Percentiles rank a stretch among this genome's conserved stretches.
These are phyloP conservation scores for Hypercompe scribonia DNA, from an alignment of 2,888 invertebrate genomes.

Conservation along the genomic window DNA sequence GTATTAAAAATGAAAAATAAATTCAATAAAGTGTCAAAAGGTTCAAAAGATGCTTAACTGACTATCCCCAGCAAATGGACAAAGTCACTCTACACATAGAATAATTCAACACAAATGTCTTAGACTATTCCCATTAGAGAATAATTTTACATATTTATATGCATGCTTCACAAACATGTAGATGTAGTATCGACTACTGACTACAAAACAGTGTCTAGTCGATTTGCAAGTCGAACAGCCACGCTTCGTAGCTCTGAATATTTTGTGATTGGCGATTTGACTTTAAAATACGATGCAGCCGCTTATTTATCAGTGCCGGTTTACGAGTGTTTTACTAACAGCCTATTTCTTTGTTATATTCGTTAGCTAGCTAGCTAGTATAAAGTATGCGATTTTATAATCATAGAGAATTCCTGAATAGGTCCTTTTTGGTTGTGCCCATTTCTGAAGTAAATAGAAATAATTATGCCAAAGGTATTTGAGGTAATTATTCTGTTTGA, in stretches of 20 bases:
- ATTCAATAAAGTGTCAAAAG: not conserved
- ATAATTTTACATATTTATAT: conserved; percentile 17
- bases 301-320: conserved; percentile 70
- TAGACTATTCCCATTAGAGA: conserved; percentile 9
- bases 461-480: not conserved
- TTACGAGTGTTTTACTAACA: conserved; percentile 47
- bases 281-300: conserved; percentile 79
- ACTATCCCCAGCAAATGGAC: not conserved
- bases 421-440: not conserved
- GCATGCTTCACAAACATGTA: conserved; percentile 17
- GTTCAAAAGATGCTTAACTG: not conserved
- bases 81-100: conserved; percentile 9
- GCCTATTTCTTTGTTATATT: conserved; percentile 52
- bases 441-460: not conserved
- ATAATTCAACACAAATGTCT: conserved; percentile 10
- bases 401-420: not conserved
- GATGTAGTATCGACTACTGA: conserved; percentile 27
- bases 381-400: conserved; percentile 9
- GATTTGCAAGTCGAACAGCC: conserved; percentile 78
- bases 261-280: conserved; percentile 80
- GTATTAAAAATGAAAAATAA: not conserved
- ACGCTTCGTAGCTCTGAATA: conserved; percentile 74
- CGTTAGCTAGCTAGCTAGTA: too few species aligned
- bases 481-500: not conserved
- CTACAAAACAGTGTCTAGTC: conserved; percentile 51